phyloP scores from a whole-genome alignment of 53 echinoderm and acorn worm genomes.

The Paracentrotus lividus region DNA sequence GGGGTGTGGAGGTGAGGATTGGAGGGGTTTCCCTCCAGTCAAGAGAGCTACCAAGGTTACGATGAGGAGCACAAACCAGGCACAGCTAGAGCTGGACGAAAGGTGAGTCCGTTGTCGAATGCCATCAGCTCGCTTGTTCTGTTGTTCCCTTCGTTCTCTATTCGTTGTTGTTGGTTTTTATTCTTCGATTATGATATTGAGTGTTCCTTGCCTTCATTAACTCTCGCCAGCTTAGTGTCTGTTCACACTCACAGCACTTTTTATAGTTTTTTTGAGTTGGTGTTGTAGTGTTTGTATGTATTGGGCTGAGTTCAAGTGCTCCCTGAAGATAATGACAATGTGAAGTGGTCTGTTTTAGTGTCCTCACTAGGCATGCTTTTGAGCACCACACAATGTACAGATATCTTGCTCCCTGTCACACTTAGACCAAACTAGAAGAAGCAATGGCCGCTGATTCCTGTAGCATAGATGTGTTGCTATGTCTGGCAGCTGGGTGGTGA shows the following conservation, averaged over 20 bases:
- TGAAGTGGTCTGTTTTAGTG: background rate
- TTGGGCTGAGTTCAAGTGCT: background rate
- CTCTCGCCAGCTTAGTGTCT: conserved; percentile 24
- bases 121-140: conserved; percentile 18
- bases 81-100: conserved; percentile 71
- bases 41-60: conserved; percentile 60
- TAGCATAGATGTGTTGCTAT: conserved; percentile 11
- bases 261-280: background rate
- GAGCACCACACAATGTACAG: background rate
- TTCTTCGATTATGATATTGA: conserved; percentile 16
- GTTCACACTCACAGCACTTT: conserved; percentile 4
- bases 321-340: conserved; percentile 19
- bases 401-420: background rate
- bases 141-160: conserved; percentile 22
- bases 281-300: background rate
- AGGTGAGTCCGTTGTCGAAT: conserved; percentile 55
- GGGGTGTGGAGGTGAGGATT: conserved; percentile 65
- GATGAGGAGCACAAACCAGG: conserved; percentile 61
- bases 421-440: background rate
- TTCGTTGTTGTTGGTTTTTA: conserved; percentile 6
- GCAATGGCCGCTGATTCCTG: background rate
- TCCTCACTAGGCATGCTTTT: conserved; percentile 20
- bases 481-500: conserved; percentile 19
- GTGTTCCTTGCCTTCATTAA: conserved; percentile 54
- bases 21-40: conserved; percentile 66